Evolutionary conservation across 2,113 vertebrate species (phyloP).

Genomic region (Osmerus eperlanus): DNA sequence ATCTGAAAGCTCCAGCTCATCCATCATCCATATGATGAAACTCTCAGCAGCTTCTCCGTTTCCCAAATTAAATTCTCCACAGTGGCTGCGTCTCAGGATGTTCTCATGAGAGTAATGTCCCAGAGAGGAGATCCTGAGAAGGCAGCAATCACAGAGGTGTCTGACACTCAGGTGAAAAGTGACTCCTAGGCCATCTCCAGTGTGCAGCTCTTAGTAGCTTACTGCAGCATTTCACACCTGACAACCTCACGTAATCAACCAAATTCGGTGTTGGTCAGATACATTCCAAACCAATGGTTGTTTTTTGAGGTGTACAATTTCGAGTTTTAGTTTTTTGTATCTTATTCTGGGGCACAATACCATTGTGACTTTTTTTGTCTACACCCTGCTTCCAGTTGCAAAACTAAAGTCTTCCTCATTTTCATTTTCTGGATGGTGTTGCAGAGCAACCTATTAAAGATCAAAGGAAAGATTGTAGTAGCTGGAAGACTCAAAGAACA

Average conservation of each 20-base stretch:
- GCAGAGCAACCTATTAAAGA: conserved; percentile 34
- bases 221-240: conserved; percentile 21
- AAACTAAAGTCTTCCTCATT: not conserved
- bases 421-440: conserved; percentile 18
- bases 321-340: not conserved
- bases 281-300: not conserved
- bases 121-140: conserved; percentile 41
- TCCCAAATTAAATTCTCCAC: conserved; percentile 64
- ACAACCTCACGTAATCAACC: conserved; percentile 22
- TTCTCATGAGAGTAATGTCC: conserved; percentile 37
- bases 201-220: not conserved
- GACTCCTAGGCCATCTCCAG: conserved; percentile 20
- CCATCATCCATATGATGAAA: conserved; percentile 58
- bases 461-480: conserved; percentile 33
- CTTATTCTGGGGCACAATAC: conserved; percentile 12
- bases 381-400: not conserved
- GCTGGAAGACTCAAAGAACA: conserved; percentile 20
- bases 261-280: not conserved
- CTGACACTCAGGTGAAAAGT: conserved; percentile 44
- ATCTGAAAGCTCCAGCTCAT: conserved; percentile 47
- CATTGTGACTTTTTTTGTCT: conserved; percentile 20
- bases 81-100: conserved; percentile 45
- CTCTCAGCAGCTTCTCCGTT: conserved; percentile 42
- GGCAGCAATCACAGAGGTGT: conserved; percentile 49
- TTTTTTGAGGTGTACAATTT: conserved; percentile 2